Conservation (phyloP, 2,888 invertebrate species). For the Rotaria socialis region DNA sequence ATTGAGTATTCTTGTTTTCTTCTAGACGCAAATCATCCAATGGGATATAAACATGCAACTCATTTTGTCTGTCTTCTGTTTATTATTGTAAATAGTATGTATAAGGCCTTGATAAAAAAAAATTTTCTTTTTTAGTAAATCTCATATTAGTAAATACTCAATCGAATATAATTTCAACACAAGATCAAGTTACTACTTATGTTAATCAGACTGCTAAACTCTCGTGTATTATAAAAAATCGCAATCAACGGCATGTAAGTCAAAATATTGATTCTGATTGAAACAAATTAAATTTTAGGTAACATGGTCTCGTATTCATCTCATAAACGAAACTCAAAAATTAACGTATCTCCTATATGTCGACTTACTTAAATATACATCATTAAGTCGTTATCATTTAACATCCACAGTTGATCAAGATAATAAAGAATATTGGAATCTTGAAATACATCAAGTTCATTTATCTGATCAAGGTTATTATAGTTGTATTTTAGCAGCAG, state of each 20-base stretch:
- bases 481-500: not conserved
- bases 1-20: not conserved
- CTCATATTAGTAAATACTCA: not conserved
- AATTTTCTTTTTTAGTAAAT: not conserved
- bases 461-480: constrained; percentile 19
- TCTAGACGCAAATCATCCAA: not conserved
- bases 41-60: not conserved
- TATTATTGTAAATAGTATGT: not conserved
- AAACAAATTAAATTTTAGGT: not conserved
- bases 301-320: not conserved
- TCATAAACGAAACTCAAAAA: not conserved
- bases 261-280: too few species aligned
- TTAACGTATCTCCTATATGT: not conserved
- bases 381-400: not conserved
- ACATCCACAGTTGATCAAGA: not conserved
- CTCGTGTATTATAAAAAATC: constrained; percentile 9
- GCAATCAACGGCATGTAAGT: not conserved
- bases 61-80: not conserved
- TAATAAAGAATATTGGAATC: not conserved
- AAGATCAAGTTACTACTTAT: constrained; percentile 3
- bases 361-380: not conserved
- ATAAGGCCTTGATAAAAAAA: not conserved
- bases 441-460: not conserved
- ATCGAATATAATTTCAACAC: not conserved
- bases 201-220: constrained; percentile 13